Evolutionary conservation across 2,113 vertebrate species (phyloP), one percentile per base, ranked within the genome.

Genomic region (Bubalus kerabau): DNA sequence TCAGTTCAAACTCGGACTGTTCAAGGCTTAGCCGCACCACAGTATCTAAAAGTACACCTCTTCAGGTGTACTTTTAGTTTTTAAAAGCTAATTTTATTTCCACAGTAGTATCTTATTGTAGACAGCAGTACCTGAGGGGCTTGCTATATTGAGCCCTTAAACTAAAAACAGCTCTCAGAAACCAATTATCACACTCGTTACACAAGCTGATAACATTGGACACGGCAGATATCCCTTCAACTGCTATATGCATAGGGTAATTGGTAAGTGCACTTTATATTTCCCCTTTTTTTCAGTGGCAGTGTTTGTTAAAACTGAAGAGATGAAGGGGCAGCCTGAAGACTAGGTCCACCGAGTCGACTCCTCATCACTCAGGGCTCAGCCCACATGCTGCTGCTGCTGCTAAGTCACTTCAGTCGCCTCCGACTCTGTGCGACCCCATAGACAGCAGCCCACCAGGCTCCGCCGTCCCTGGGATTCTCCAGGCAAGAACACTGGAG

Each of bases 31-130:
- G 21, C 30, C 36, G 80, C 30, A 56, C 4, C 2, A 57, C 30
- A 76, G 2, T 23, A 59, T 7, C 40, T 14, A 24, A 80, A 92
- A 50, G 7, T 23, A 28, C 26, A 19, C 10, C 43, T 36, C 36
- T 36, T 36, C 36, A 36, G 36, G 36, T 36, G 36, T 36, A 36
- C 17, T 43, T 76, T 43, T 76, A 7, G 1, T n/a, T 76, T 82
- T 89, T 32, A 57, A 84, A 96, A 76, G 17, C 46, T 84, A 90
- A 43, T 28, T 85, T 92, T 97, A 89, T 43, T 92, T 94, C 56
- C 80, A 64, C 12, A 54, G 32, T 76, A 81, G 50, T 32, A 64
- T 59, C 16, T 95, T 85, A 83, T 15, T 40, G 12, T 30, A 36
- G 7, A 6, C 62, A 67, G 81, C 26, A 30, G 52, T 21, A 54